Evolutionary conservation across 1,140 invertebrate species (phyloP).

Genomic region (Cherax quadricarinatus): DNA sequence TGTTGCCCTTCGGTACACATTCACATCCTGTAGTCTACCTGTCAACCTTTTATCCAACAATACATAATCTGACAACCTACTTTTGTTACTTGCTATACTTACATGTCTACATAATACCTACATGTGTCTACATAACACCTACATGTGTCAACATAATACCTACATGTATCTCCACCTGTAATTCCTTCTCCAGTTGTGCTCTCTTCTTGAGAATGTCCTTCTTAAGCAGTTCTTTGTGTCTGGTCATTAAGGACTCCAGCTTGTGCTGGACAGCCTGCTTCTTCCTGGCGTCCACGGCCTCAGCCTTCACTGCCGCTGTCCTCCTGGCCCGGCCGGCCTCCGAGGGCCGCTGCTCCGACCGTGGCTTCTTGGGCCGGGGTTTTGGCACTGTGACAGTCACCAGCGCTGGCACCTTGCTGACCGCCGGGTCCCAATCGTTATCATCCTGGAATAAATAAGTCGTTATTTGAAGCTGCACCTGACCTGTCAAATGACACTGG

Average conservation of each 20-base stretch:
- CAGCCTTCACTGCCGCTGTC: conserved; percentile 78
- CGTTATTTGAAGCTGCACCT: too few relatives aligned
- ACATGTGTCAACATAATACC: conserved; percentile 23
- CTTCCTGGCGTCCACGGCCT: conserved; percentile 80
- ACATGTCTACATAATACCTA: too few relatives aligned
- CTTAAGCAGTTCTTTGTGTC: conserved; percentile 94
- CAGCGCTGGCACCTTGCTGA: conserved; percentile 30
- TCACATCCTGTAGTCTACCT: too few relatives aligned
- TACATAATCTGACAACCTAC: too few relatives aligned
- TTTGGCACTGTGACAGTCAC: conserved; percentile 17
- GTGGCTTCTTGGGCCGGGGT: conserved; percentile 74
- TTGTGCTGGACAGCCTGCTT: conserved; percentile 74
- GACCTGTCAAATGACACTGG: too few relatives aligned
- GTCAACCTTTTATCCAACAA: too few relatives aligned
- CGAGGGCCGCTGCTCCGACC: conserved; percentile 53
- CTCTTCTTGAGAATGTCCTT: conserved; percentile 95
- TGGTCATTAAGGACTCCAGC: conserved; percentile 80
- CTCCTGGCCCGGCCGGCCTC: conserved; percentile 54
- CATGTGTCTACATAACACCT: too few relatives aligned
- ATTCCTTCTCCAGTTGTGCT: conserved; percentile 91
- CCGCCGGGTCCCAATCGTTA: conserved; percentile 50
- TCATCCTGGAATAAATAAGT: conserved; percentile 33
- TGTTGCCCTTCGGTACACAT: too few relatives aligned
- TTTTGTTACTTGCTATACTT: too few relatives aligned
- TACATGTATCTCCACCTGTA: conserved; percentile 92